Base-by-base conservation (phyloP, 2,888 invertebrate species). In the Liposcelis brunnea region DNA sequence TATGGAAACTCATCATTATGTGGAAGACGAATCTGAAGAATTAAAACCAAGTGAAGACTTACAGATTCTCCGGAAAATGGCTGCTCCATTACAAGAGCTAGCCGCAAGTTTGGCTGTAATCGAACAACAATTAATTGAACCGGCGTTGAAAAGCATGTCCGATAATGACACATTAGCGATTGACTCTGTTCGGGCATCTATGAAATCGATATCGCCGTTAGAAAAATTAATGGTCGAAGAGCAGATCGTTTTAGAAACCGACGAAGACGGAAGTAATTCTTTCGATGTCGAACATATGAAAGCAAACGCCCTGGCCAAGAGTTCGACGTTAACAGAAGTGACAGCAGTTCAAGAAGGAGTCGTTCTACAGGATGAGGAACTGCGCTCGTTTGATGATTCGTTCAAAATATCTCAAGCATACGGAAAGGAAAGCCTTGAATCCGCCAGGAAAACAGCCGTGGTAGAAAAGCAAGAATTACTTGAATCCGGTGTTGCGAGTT, bases 401-500 rank as follows among this genome's bases (percentile, higher is more conserved):
- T 16, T 15, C 7, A 21, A 43, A 19, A 15, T 15, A 38, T 18
- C 19, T 12, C 7, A 42, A 42, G 37, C 31, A n/a, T 2, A 40
- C 11, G 21, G 31, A 26, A 18, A 38, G 31, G 16, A 12, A 14
- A 31, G 15, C 6, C 40, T 6, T 8, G 40, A 40, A 11, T 18
- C 16, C 11, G 18, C 12, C 16, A 14, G 19, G 7, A n/a, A n/a
- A n/a, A 19, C 19, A 7, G 40, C 40, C 7, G 16, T 40, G 15
- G 48, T 42, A 33, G 43, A 43, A 21, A 45, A 72, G 61, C 65
- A 71, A 43, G 63, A 70, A 49, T 64, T 68, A n/a, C 60, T 71
- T 43, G 60, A 64, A 55, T 33, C 46, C 55, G 14, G 49, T 53
- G 16, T 16, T 16, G 10, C 54, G 54, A 32, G 37, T 44, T 16